phyloP scores from a whole-genome alignment of 2,113 vertebrate genomes.

The Cavia aperea region DNA sequence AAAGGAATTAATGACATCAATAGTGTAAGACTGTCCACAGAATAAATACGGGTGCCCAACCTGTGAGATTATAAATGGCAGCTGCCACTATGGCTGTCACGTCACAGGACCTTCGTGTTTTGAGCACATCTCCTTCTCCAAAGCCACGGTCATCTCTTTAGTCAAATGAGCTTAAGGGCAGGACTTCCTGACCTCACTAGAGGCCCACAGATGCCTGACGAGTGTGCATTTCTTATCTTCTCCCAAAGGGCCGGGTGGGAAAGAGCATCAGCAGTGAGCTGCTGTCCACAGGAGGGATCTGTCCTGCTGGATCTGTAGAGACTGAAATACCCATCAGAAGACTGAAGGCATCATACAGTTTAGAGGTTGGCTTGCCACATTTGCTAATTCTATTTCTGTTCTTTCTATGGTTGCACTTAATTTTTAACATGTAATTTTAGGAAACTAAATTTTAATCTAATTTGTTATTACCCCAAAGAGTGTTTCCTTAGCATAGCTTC shows the following conservation, averaged over 20 bases:
- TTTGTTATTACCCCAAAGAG: not conserved
- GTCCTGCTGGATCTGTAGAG: not conserved
- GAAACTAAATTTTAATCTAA: constrained; percentile 40
- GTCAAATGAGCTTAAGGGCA: constrained; percentile 1
- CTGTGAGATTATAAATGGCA: not conserved
- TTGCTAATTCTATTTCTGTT: constrained; percentile 27
- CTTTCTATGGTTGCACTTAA: not conserved
- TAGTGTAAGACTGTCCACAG: not conserved
- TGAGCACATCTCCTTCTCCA: not conserved
- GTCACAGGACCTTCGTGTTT: not conserved
- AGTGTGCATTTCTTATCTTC: not conserved
- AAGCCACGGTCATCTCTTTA: not conserved
- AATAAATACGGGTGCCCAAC: not conserved
- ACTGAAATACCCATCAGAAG: not conserved
- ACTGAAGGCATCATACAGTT: not conserved
- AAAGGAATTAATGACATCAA: not conserved
- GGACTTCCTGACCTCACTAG: not conserved
- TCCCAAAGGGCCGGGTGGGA: not conserved
- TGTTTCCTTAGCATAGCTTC: not conserved
- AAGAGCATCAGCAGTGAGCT: not conserved
- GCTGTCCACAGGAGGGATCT: not conserved
- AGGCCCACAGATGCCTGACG: not conserved
- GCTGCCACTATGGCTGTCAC: not conserved
- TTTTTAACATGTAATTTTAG: constrained; percentile 1
- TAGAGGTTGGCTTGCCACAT: not conserved